Evolutionary conservation across 1,140 invertebrate species (phyloP), one percentile per base, ranked within the genome.

Genomic region (Zaprionus ornatus): DNA sequence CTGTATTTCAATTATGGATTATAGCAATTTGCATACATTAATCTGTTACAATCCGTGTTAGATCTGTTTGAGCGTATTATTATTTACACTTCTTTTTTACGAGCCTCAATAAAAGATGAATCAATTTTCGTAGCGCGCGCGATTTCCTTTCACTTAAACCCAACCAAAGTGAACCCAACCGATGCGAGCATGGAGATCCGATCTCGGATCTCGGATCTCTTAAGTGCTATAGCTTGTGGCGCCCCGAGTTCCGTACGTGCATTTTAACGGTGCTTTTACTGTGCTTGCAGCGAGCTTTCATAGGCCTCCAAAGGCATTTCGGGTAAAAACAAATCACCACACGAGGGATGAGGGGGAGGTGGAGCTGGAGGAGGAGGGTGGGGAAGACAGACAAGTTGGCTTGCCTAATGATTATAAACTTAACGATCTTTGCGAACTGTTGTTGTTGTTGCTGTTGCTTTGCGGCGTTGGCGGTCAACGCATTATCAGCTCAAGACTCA

Each of bases 401-500:
- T 67, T 48, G 81, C 67, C 84, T 87, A 88, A 88, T 88, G 84
- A 88, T 88, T 84, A 90, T 84, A 88, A 90, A 84, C 77, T 81
- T 74, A 90, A 88, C 81, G 83, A 88, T 88, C 84, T 90, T 54
- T 64, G 29, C 52, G 3, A 63, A 76, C 72, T 72, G 25, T 23
- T 50, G 55, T 69, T 52, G 57, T 40, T 68, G 56, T 21, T 42
- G 55, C 7, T 57, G 37, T 61, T 70, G 54, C 55, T 81, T 77
- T 80, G 84, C 80, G 84, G 84, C 84, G 80, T 88, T 88, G 84
- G 85, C 85, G 84, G 84, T 84, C 84, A 88, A 88, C 84, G 84
- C 84, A 88, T 88, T 88, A 88, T 88, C 84, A 88, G 71, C 77
- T 71, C 56, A 32, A 59, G 72, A 12, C 48, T 23, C 48, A 32